Percentiles rank a stretch among this genome's conserved stretches.
phyloP scores from a whole-genome alignment of 2,113 vertebrate species.

The Poeciliopsis turrubarensis region DNA sequence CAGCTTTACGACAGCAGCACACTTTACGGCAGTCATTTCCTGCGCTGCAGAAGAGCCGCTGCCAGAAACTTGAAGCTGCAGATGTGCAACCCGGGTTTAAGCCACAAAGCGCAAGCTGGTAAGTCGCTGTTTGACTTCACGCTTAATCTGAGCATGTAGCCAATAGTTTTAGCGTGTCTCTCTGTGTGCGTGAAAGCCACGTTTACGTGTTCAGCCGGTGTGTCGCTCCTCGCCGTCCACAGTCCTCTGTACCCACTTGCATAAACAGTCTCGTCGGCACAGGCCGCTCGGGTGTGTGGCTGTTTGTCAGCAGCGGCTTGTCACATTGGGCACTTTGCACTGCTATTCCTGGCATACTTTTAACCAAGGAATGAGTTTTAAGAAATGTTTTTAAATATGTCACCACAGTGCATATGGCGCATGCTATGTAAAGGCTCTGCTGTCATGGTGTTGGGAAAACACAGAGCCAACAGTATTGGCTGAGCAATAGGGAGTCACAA shows the following conservation, averaged over 20 bases:
- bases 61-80: slow-evolving; percentile 40
- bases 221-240: not conserved
- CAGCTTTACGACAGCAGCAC: slow-evolving; percentile 42
- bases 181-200: not conserved
- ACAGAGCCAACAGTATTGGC: slow-evolving; percentile 5
- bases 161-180: not conserved
- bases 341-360: not conserved
- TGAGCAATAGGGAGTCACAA: slow-evolving; percentile 71
- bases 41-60: slow-evolving; percentile 57
- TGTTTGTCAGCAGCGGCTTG: slow-evolving; percentile 1
- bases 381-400: not conserved
- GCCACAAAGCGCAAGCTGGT: slow-evolving; percentile 55
- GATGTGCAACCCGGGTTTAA: slow-evolving; percentile 55
- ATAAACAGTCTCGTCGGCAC: slow-evolving; percentile 25
- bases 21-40: slow-evolving; percentile 62
- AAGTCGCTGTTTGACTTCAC: slow-evolving; percentile 47
- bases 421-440: not conserved
- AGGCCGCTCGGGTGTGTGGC: slow-evolving; percentile 1
- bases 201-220: not conserved
- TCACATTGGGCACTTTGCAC: not conserved
- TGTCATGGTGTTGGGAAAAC: slow-evolving; percentile 29
- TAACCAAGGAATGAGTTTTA: not conserved
- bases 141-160: slow-evolving; percentile 23
- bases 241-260: slow-evolving; percentile 44
- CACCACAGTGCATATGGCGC: not conserved